These are phyloP conservation scores for Drosophila insularis DNA, from an alignment of 1,140 invertebrate species.

Conservation along the genomic window DNA sequence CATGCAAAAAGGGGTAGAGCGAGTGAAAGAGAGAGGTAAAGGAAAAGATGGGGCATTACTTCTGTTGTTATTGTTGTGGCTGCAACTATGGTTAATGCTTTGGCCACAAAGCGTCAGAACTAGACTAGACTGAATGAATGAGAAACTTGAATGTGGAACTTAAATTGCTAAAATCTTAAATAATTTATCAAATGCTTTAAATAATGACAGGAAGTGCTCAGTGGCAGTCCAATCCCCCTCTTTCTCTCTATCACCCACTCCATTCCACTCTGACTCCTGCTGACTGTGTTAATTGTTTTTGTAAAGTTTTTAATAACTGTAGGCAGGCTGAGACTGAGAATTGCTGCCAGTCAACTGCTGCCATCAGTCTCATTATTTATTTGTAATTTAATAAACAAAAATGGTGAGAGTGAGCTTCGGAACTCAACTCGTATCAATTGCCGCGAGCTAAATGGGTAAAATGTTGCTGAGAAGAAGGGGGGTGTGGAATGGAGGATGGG, in stretches of 20 bases:
- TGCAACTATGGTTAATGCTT: conserved; percentile 76
- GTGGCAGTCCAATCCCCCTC: conserved; percentile 6
- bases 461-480: background rate
- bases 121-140: background rate
- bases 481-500: conserved; percentile 6
- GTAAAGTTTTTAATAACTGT: conserved; percentile 78
- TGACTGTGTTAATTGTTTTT: conserved; percentile 77
- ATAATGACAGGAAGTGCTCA: conserved; percentile 42
- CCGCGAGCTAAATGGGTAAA: conserved; percentile 31
- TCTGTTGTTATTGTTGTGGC: conserved; percentile 72
- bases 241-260: no score
- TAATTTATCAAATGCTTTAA: conserved; percentile 75
- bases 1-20: conserved; percentile 17
- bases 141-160: conserved; percentile 27
- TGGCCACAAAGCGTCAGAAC: conserved; percentile 33
- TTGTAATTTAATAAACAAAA: conserved; percentile 80
- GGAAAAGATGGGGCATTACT: conserved; percentile 5
- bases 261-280: background rate
- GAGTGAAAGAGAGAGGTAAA: background rate
- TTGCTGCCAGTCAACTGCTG: conserved; percentile 57
- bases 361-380: conserved; percentile 81
- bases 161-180: conserved; percentile 53
- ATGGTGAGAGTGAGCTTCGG: conserved; percentile 27
- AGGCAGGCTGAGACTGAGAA: conserved; percentile 33
- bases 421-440: conserved; percentile 50